Conservation (phyloP, 1,140 invertebrate species). For the Gonatopus flavifemur region DNA sequence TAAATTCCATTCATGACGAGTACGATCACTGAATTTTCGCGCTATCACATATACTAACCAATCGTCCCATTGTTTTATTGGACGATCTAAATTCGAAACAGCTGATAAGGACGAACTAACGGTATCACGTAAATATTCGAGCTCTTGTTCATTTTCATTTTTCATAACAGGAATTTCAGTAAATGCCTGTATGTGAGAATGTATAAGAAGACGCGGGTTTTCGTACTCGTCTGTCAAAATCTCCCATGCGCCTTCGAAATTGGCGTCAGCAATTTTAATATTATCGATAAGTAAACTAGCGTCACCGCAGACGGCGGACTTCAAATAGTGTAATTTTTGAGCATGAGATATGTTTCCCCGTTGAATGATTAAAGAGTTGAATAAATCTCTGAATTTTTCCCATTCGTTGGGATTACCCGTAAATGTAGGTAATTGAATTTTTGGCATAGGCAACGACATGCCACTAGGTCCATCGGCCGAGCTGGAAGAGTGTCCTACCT, state of each 20-base stretch:
- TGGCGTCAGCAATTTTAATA: neutral
- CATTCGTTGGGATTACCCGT: neutral
- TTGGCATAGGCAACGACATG: too few relatives aligned
- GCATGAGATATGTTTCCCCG: neutral
- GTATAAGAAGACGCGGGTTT: too few relatives aligned
- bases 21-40: neutral
- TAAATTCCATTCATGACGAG: constrained; percentile 3
- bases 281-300: neutral
- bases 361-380: neutral
- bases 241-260: constrained; percentile 1
- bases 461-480: too few relatives aligned
- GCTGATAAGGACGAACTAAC: neutral
- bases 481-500: too few relatives aligned
- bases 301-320: too few relatives aligned
- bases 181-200: neutral
- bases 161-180: neutral
- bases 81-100: too few relatives aligned
- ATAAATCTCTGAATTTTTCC: neutral
- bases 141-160: neutral
- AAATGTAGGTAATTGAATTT: neutral
- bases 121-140: neutral
- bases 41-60: neutral
- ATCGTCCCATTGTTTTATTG: too few relatives aligned
- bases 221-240: neutral
- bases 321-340: constrained; percentile 6